phyloP scores from a whole-genome alignment of 1,140 invertebrate genomes.

The Leptestheria dahalacensis region DNA sequence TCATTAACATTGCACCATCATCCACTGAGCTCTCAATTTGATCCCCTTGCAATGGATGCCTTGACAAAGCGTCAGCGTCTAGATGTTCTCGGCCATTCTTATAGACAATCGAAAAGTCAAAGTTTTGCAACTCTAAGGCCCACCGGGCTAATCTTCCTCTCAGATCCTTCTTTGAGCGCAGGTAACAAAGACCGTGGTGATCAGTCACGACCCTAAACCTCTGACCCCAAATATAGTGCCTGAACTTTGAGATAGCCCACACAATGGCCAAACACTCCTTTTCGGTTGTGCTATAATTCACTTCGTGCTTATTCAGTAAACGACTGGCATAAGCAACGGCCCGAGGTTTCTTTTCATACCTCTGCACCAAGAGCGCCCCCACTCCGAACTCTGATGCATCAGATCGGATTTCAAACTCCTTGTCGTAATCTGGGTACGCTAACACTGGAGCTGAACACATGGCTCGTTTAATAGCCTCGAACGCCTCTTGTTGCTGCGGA shows the following conservation, averaged over 20 bases:
- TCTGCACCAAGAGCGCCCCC: constrained; percentile 26
- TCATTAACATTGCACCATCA: too few relatives aligned
- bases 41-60: neutral
- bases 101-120: constrained; percentile 30
- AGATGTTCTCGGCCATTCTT: neutral
- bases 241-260: constrained; percentile 29
- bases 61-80: constrained; percentile 16
- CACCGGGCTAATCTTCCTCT: constrained; percentile 31
- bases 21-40: neutral
- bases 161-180: constrained; percentile 29
- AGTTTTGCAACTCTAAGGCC: constrained; percentile 33
- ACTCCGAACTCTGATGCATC: constrained; percentile 25
- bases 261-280: constrained; percentile 28
- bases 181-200: constrained; percentile 31
- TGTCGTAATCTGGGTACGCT: constrained; percentile 17
- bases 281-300: constrained; percentile 30
- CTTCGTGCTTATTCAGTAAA: constrained; percentile 25
- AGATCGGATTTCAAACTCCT: constrained; percentile 18
- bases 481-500: neutral
- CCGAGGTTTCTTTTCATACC: constrained; percentile 19
- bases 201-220: constrained; percentile 27
- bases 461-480: constrained; percentile 17
- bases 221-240: constrained; percentile 26
- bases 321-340: constrained; percentile 24
- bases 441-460: constrained; percentile 19